Base-by-base conservation (phyloP, 2,888 invertebrate species). In the Mimas tiliae region DNA sequence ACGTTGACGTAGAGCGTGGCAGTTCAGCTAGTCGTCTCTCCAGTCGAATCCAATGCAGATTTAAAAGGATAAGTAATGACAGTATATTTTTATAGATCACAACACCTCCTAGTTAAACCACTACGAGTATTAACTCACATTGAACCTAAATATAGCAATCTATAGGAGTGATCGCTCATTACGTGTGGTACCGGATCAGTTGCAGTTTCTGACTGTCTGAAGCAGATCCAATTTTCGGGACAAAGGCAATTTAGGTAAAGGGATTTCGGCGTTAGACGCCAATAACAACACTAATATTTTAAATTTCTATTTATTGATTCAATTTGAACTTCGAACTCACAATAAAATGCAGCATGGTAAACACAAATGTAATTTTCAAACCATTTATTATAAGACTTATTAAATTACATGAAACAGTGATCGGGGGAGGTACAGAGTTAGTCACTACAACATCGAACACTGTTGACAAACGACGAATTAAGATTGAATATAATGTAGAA, bases 261-360 rank as follows among this genome's bases (percentile, higher is more conserved):
- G 51, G 47, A 34, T 33, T 19, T 33, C 11, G 71, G 70, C 72
- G 73, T 68, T 65, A 9, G 51, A 62, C 79, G 82, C 89, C 79
- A 90, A 77, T 91, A 86, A 93, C 14, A 93, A 91, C 87, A 86
- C 88, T 74, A 85, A 89, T 91, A 74, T 89, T 70, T 89, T 88
- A 85, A 83, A 88, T 91, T 85, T 90, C 93, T 93, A 93, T 93
- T 93, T 93, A 93, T 93, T 93, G 91, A 93, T 92, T 93, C 92
- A 93, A 92, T 93, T 93, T 93, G 93, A 93, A 93, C 93, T 92
- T 93, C 85, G 90, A 93, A 93, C 92, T 93, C 92, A 93, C 93
- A 93, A 91, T 93, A 88, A 93, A 92, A 93, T 92, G 93, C 91
- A 93, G 93, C 91, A 92, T 88, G 90, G 89, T 87, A 86, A 93